Evolutionary conservation across 2,888 invertebrate species (phyloP).

Genomic region (Drosophila anomalata): DNA sequence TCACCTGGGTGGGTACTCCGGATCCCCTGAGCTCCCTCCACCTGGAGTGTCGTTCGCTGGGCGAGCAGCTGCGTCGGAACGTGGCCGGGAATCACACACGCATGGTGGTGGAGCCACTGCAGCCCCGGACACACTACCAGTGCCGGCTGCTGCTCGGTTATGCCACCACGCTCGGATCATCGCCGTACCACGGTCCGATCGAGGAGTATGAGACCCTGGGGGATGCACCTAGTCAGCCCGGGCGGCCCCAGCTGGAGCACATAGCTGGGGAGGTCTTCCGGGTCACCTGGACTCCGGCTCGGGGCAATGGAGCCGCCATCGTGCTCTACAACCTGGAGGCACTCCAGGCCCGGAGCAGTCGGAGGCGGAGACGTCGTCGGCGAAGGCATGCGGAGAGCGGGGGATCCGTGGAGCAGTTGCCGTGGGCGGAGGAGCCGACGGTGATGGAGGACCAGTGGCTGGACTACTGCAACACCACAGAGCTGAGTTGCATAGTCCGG

Average conservation of each 20-base stretch:
- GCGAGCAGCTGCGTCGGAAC: constrained; percentile 73
- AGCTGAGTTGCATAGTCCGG: constrained; percentile 92
- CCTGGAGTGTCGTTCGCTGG: constrained; percentile 67
- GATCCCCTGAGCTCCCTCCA: constrained; percentile 82
- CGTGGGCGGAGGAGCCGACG: constrained; percentile 86
- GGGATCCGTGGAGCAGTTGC: constrained; percentile 77
- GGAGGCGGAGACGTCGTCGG: constrained; percentile 57
- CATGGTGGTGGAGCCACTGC: constrained; percentile 84
- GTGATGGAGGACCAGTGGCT: constrained; percentile 86
- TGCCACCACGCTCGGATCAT: constrained; percentile 75
- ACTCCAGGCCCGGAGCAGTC: constrained; percentile 78
- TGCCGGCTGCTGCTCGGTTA: constrained; percentile 89
- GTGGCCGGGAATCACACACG: constrained; percentile 56
- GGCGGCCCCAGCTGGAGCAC: constrained; percentile 89
- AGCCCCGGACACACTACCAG: constrained; percentile 91
- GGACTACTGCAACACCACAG: constrained; percentile 89
- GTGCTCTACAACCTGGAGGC: constrained; percentile 91
- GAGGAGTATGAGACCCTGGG: constrained; percentile 91
- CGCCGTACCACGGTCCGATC: constrained; percentile 82
- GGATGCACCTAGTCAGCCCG: constrained; percentile 92
- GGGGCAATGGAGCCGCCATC: constrained; percentile 90
- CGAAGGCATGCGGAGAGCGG: constrained; percentile 42
- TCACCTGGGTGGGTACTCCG: constrained; percentile 88
- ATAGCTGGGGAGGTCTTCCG: constrained; percentile 90
- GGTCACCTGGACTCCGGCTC: constrained; percentile 92